Evolutionary conservation across 2,888 invertebrate species (phyloP).

Genomic region (Drosophila ustulata): DNA sequence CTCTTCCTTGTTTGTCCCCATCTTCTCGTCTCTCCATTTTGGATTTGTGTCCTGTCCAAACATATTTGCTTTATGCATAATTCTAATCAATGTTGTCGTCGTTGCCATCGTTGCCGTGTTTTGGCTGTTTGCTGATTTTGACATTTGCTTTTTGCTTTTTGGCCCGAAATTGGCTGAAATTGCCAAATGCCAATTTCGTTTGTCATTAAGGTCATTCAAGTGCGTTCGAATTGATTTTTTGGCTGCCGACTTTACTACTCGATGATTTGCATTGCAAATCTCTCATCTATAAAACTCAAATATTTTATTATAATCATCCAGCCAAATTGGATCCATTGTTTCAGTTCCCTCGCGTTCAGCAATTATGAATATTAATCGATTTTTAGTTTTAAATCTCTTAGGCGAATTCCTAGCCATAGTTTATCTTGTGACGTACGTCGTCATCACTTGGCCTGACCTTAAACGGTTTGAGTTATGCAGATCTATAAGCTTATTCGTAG

Average conservation of each 20-base stretch:
- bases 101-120: constrained; percentile 22
- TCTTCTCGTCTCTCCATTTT: background rate
- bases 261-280: constrained; percentile 55
- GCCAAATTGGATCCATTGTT: constrained; percentile 27
- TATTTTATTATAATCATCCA: constrained; percentile 4
- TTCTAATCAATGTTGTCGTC: constrained; percentile 47
- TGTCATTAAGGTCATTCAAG: constrained; percentile 41
- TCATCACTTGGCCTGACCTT: constrained; percentile 3
- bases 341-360: background rate
- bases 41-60: constrained; percentile 16
- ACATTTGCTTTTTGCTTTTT: constrained; percentile 53
- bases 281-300: constrained; percentile 3
- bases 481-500: background rate
- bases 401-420: constrained; percentile 4
- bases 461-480: constrained; percentile 7
- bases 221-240: constrained; percentile 46
- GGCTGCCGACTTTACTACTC: background rate
- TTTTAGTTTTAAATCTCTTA: constrained; percentile 17
- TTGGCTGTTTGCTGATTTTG: constrained; percentile 42
- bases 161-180: constrained; percentile 39
- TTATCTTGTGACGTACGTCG: background rate
- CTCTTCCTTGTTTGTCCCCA: background rate
- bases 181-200: constrained; percentile 37
- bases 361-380: constrained; percentile 26
- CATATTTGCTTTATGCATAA: constrained; percentile 46